These are phyloP conservation scores for Drosophila erecta DNA, from an alignment of 1,140 invertebrate species.

Conservation along the genomic window DNA sequence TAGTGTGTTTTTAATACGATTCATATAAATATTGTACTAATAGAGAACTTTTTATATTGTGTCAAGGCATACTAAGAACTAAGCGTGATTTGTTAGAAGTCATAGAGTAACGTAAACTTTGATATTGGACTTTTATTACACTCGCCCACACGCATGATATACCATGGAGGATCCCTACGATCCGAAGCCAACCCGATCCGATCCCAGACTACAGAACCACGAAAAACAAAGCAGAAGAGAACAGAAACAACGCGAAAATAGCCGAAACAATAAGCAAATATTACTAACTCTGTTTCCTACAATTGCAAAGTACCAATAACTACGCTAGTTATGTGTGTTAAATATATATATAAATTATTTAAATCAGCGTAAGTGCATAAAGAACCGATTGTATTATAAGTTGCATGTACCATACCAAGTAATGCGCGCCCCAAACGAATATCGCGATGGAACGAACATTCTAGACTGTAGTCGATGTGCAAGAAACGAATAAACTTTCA, in stretches of 20 bases:
- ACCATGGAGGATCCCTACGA: constrained; percentile 9
- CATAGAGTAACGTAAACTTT: constrained; percentile 70
- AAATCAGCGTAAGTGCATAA: constrained; percentile 71
- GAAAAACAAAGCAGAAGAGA: constrained; percentile 4
- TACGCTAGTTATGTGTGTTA: constrained; percentile 78
- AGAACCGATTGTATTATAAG: constrained; percentile 79
- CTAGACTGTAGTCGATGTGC: constrained; percentile 81
- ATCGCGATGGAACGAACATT: constrained; percentile 65
- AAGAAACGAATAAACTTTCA: constrained; percentile 79
- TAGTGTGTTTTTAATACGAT: constrained; percentile 76
- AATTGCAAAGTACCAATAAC: constrained; percentile 80
- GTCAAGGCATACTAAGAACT: constrained; percentile 63
- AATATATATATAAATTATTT: constrained; percentile 73
- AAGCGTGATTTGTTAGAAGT: constrained; percentile 79
- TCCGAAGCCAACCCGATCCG: constrained; percentile 8
- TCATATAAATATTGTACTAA: constrained; percentile 70
- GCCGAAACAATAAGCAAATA: constrained; percentile 75
- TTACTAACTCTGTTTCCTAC: constrained; percentile 81
- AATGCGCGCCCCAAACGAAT: constrained; percentile 58
- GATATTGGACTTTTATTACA: constrained; percentile 78
- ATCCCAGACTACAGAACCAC: constrained; percentile 8
- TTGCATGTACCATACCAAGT: constrained; percentile 70
- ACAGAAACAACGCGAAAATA: constrained; percentile 56
- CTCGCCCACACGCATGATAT: constrained; percentile 41
- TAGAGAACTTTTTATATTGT: constrained; percentile 79